Evolutionary conservation across 2,113 vertebrate species (phyloP).

Genomic region (Delphinapterus leucas): DNA sequence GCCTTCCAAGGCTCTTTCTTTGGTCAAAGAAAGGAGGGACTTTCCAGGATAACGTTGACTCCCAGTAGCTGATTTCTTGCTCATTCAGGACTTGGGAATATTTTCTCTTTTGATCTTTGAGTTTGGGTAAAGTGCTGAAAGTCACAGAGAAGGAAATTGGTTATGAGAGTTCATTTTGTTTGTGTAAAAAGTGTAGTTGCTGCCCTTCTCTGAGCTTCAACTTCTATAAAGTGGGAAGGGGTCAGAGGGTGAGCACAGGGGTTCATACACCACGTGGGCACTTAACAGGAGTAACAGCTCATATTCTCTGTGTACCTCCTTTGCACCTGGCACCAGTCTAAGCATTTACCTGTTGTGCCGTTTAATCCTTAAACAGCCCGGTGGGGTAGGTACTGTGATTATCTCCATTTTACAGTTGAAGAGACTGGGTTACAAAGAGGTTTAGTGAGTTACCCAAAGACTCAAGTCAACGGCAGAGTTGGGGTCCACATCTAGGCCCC

Average conservation of each 20-base stretch:
- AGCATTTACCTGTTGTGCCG: not conserved
- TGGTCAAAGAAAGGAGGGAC: not conserved
- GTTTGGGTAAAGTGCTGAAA: not conserved
- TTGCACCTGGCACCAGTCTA: not conserved
- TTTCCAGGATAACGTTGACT: not conserved
- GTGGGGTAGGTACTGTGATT: not conserved
- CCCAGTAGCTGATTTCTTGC: not conserved
- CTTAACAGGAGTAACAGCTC: not conserved
- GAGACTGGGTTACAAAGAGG: constrained; percentile 2
- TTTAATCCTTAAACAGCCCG: not conserved
- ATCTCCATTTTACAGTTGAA: not conserved
- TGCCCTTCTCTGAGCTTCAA: not conserved
- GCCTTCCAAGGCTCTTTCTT: not conserved
- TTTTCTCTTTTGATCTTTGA: not conserved
- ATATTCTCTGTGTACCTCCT: not conserved
- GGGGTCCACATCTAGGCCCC: not conserved
- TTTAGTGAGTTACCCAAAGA: not conserved
- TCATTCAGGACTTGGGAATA: not conserved
- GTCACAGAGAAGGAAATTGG: not conserved
- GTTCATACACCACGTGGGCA: fast-evolving
- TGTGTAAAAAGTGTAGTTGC: not conserved
- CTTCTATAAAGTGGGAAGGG: not conserved
- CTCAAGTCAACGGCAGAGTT: not conserved
- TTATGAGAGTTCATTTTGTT: not conserved
- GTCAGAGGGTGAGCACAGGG: not conserved